Percentiles rank a stretch among this genome's conserved stretches.
Evolutionary conservation across 2,113 vertebrate species (phyloP).

Genomic region (Naja naja): DNA sequence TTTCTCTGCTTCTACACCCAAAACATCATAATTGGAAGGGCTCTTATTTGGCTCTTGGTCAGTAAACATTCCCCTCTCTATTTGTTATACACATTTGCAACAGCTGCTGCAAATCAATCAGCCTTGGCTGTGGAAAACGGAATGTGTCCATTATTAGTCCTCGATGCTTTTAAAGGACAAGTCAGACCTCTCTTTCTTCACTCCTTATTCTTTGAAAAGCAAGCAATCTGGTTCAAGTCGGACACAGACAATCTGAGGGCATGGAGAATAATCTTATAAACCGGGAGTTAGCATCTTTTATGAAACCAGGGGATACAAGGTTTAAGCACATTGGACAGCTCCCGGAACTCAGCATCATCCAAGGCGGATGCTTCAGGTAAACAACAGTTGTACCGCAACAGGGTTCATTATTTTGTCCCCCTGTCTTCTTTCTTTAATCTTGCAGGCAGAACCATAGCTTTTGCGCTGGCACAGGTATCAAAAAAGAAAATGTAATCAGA

Average conservation of each 20-base stretch:
- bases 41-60: constrained; percentile 1
- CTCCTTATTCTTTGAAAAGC: neutral
- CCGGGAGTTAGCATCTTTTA: neutral
- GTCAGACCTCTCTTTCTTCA: neutral
- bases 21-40: constrained; percentile 4
- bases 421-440: neutral
- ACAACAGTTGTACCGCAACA: too few relatives aligned
- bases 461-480: neutral
- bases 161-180: neutral
- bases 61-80: neutral
- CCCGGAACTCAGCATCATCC: constrained; percentile 25
- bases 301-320: neutral
- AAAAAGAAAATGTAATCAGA: neutral
- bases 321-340: constrained; percentile 71
- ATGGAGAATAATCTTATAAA: neutral
- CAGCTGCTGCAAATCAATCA: neutral
- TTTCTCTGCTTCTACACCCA: neutral
- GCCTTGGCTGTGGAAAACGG: neutral
- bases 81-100: rapidly evolving
- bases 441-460: neutral
- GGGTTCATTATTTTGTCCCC: neutral
- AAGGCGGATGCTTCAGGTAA: neutral
- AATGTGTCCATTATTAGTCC: rapidly evolving
- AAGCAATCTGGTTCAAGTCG: neutral
- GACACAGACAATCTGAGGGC: neutral